Conservation (phyloP, 1,140 invertebrate species). For the Drosophila tani region DNA sequence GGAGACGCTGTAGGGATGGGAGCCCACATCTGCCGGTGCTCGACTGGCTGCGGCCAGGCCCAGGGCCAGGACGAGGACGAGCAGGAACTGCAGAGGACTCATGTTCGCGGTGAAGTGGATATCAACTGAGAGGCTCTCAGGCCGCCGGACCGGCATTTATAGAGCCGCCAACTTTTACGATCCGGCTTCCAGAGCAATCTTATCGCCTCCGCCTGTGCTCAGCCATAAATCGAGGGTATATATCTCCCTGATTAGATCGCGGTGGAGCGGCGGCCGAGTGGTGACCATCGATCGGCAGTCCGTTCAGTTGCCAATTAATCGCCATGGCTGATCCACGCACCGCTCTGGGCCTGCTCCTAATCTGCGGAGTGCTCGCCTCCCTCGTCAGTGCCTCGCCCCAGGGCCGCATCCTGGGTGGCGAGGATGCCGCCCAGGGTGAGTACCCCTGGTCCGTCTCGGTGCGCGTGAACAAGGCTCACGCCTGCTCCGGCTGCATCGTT, state of each 20-base stretch:
- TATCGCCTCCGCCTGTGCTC: constrained; percentile 1
- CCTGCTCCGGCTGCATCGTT: constrained; percentile 53
- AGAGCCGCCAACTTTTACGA: constrained; percentile 27
- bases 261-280: not conserved
- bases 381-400: constrained; percentile 29
- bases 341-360: constrained; percentile 22
- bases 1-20: constrained; percentile 69
- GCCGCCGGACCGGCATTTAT: constrained; percentile 12
- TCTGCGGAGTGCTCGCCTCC: constrained; percentile 25
- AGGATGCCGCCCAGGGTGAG: constrained; percentile 52
- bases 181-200: constrained; percentile 18
- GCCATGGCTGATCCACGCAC: constrained; percentile 65
- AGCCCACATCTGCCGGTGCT: constrained; percentile 51
- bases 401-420: constrained; percentile 63
- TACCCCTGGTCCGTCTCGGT: constrained; percentile 68
- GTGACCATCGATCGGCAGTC: constrained; percentile 10
- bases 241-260: constrained; percentile 38
- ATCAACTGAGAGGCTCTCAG: constrained; percentile 24
- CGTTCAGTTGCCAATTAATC: constrained; percentile 67
- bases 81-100: constrained; percentile 10
- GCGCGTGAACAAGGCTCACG: constrained; percentile 63
- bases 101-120: not conserved
- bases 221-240: constrained; percentile 20
- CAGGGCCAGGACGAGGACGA: constrained; percentile 5
- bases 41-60: not conserved